phyloP scores from a whole-genome alignment of 2,888 invertebrate species.

The Dilophus febrilis region DNA sequence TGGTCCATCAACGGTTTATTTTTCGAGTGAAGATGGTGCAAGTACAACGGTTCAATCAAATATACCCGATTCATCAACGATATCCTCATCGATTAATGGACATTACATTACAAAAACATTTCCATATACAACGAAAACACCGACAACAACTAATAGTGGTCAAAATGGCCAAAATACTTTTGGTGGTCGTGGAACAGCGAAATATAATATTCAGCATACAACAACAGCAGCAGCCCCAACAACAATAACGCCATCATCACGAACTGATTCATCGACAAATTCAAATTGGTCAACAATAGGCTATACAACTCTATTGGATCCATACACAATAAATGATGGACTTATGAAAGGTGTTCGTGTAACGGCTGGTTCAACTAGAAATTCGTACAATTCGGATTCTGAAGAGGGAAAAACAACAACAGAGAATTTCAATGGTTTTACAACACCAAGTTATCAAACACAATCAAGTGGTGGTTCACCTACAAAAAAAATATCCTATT shows the following conservation, averaged over 20 bases:
- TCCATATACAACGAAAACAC: conserved; percentile 8
- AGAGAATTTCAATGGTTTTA: conserved; percentile 27
- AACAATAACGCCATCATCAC: too few relatives aligned
- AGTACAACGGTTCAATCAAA: too few relatives aligned
- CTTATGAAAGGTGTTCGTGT: conserved; percentile 20
- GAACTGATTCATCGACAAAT: conserved; percentile 21
- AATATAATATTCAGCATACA: conserved; percentile 23
- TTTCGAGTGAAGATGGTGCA: neutral
- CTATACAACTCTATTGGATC: conserved; percentile 51
- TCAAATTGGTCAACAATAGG: conserved; percentile 32
- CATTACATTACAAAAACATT: conserved; percentile 10
- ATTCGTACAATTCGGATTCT: too few relatives aligned
- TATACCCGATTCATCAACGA: too few relatives aligned
- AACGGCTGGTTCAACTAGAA: too few relatives aligned
- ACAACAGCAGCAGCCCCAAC: conserved; percentile 16
- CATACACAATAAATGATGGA: conserved; percentile 52
- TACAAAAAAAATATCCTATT: conserved; percentile 12
- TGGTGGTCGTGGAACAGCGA: too few relatives aligned
- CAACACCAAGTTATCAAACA: conserved; percentile 7
- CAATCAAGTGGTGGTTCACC: conserved; percentile 6
- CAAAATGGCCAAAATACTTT: too few relatives aligned
- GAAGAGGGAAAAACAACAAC: conserved; percentile 19
- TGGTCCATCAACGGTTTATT: too few relatives aligned
- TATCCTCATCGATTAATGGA: conserved; percentile 1
- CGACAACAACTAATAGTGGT: conserved; percentile 7